A percentile compares a stretch with the other conserved stretches of the same genome.
phyloP scores from a whole-genome alignment of 2,888 invertebrate species.

The Ornithoptera alexandrae region DNA sequence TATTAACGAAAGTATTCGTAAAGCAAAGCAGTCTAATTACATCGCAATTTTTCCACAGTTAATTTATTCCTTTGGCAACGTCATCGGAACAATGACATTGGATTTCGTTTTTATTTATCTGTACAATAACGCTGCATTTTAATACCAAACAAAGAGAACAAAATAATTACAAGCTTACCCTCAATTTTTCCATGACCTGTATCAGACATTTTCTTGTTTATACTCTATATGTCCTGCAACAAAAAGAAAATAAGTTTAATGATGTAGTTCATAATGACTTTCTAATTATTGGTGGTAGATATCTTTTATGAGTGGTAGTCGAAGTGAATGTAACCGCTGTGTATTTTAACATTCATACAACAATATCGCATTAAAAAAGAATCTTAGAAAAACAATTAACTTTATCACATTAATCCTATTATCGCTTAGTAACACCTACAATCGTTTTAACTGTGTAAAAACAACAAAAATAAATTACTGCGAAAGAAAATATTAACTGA shows the following conservation, averaged over 20 bases:
- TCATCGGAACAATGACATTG: constrained; percentile 17
- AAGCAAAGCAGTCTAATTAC: neutral
- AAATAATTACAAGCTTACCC: constrained; percentile 31
- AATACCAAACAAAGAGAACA: neutral
- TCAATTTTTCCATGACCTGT: constrained; percentile 38
- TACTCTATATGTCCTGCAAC: constrained; percentile 34
- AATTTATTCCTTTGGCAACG: constrained; percentile 11
- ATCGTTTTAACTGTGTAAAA: neutral
- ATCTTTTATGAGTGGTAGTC: too few species aligned
- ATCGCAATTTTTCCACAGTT: constrained; percentile 5
- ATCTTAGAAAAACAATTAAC: neutral
- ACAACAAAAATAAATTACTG: constrained; percentile 1
- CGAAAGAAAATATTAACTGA: neutral
- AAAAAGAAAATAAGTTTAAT: constrained; percentile 27
- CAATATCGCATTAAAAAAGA: too few species aligned
- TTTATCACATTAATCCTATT: neutral
- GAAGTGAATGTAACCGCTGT: too few species aligned
- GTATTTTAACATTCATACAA: too few species aligned
- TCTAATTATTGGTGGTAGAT: neutral
- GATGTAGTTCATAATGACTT: neutral
- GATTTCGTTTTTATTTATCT: neutral
- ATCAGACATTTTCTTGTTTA: constrained; percentile 36
- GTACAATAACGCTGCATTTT: neutral
- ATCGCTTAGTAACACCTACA: neutral
- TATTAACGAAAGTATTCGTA: constrained; percentile 11